phyloP scores from a whole-genome alignment of 2,113 vertebrate species.

The Oncorhynchus kisutch region DNA sequence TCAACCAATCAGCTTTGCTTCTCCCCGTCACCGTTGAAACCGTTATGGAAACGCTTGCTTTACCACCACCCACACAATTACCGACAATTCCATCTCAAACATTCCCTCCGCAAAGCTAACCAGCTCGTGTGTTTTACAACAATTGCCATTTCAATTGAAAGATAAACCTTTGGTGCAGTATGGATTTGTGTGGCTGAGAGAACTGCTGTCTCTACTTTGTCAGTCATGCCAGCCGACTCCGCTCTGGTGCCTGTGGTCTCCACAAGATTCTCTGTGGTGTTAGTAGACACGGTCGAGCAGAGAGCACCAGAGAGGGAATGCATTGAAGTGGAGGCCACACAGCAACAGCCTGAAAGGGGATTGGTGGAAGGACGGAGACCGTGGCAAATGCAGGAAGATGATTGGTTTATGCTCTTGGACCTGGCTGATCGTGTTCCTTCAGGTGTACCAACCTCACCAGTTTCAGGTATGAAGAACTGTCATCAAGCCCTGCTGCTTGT shows the following conservation, averaged over 20 bases:
- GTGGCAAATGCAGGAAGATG: slow-evolving; percentile 4
- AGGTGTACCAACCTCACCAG: slow-evolving; percentile 1
- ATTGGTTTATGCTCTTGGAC: slow-evolving; percentile 37
- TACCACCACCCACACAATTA: background rate
- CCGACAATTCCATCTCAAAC: background rate
- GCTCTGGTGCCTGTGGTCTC: background rate
- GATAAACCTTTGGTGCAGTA: background rate
- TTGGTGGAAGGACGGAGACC: background rate
- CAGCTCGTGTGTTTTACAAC: background rate
- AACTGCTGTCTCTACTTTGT: background rate
- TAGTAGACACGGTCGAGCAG: background rate
- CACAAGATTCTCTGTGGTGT: slow-evolving; percentile 1
- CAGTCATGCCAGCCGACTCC: background rate
- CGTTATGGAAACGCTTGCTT: background rate
- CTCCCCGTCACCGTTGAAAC: background rate
- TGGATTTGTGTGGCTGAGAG: background rate
- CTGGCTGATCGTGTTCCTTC: slow-evolving; percentile 3
- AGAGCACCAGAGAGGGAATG: background rate
- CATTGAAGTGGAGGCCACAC: background rate
- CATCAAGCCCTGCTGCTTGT: slow-evolving; percentile 6
- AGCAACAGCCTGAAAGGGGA: background rate
- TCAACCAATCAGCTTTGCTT: background rate
- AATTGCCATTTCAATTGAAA: background rate
- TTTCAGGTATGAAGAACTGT: background rate
- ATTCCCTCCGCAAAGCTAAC: background rate